Conservation (phyloP, 2,888 invertebrate species). For the Aphidoletes aphidimyza region DNA sequence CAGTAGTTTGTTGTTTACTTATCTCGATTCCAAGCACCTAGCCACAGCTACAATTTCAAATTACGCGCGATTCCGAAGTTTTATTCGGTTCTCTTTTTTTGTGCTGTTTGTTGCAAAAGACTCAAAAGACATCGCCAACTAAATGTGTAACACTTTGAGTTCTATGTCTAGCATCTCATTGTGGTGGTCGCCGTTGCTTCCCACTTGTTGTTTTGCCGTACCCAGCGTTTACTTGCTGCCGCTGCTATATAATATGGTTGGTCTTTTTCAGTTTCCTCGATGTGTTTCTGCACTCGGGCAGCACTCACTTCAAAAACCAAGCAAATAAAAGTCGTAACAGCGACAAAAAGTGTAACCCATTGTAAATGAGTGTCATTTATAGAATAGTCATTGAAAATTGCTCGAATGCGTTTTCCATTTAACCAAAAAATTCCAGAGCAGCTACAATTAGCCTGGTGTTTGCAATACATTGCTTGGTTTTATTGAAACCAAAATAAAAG, state of each 20-base stretch:
- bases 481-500: background rate
- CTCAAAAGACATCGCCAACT: background rate
- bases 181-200: background rate
- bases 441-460: background rate
- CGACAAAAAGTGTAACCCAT: background rate
- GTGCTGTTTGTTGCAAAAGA: too few species aligned
- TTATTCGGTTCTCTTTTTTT: background rate
- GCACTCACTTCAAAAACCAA: background rate
- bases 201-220: background rate
- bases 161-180: background rate
- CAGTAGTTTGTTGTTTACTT: background rate
- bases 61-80: conserved; percentile 5
- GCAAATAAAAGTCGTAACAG: background rate
- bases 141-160: background rate
- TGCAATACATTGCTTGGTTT: background rate
- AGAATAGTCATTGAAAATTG: background rate
- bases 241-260: background rate
- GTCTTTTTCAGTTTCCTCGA: conserved; percentile 10
- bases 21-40: background rate
- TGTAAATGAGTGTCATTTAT: conserved; percentile 5
- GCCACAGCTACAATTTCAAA: background rate
- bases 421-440: background rate
- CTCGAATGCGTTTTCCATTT: background rate
- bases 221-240: too few species aligned
- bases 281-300: too few species aligned